Percentiles rank a stretch among this genome's conserved stretches.
Evolutionary conservation across 2,113 vertebrate species (phyloP).

Genomic region (Azemiops feae): DNA sequence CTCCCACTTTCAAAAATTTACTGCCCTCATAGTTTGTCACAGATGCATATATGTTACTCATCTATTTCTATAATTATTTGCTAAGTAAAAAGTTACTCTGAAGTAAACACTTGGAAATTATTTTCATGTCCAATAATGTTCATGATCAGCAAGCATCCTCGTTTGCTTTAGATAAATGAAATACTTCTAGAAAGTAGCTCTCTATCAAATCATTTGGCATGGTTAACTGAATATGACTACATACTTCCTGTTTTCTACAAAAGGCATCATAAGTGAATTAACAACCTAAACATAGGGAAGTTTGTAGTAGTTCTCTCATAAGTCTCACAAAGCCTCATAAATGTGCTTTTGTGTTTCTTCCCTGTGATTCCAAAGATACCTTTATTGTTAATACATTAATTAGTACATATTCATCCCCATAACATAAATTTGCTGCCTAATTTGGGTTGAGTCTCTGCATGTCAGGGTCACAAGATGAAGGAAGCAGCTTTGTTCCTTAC

Average conservation of each 20-base stretch:
- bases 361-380: not conserved
- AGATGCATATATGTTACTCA: not conserved
- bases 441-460: not conserved
- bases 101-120: not conserved
- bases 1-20: not conserved
- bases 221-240: not conserved
- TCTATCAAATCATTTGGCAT: not conserved
- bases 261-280: not conserved
- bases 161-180: not conserved
- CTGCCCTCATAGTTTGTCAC: too few species aligned
- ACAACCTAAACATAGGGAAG: not conserved
- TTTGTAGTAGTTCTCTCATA: not conserved
- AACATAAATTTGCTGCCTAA: not conserved
- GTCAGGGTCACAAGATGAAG: not conserved
- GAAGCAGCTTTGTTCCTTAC: not conserved
- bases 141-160: not conserved
- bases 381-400: not conserved
- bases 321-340: not conserved
- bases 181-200: not conserved
- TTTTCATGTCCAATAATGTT: too few species aligned
- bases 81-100: not conserved
- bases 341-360: not conserved
- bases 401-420: fast-evolving
- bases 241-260: not conserved
- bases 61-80: not conserved